Evolutionary conservation across 2,113 vertebrate genomes (phyloP).

Genomic region (Siphamia tubifer): DNA sequence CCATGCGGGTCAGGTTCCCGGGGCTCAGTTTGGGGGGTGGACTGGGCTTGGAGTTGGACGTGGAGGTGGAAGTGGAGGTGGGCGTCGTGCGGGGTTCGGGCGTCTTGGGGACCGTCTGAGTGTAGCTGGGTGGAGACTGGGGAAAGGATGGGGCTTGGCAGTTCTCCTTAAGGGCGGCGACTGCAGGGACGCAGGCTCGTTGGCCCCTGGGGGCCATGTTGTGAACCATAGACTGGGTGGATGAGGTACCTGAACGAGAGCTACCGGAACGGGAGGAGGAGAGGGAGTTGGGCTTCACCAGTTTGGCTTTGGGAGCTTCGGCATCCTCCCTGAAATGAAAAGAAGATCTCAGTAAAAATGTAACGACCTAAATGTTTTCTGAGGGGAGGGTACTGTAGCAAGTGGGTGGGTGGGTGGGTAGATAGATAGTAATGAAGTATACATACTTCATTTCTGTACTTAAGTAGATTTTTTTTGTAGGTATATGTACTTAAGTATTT

Average conservation of each 20-base stretch:
- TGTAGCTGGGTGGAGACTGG: constrained; percentile 61
- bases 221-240: constrained; percentile 88
- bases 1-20: constrained; percentile 74
- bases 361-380: no score
- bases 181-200: constrained; percentile 62
- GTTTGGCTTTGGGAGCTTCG: constrained; percentile 90
- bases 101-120: constrained; percentile 59
- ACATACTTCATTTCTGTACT: no score
- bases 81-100: constrained; percentile 61
- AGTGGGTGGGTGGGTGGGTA: no score
- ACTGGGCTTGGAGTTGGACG: constrained; percentile 51
- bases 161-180: constrained; percentile 52
- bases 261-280: constrained; percentile 88
- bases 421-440: no score
- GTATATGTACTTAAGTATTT: no score
- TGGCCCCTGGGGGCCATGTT: constrained; percentile 79
- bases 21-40: constrained; percentile 63
- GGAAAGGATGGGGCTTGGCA: constrained; percentile 59
- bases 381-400: no score
- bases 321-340: constrained; percentile 86
- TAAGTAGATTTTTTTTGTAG: no score
- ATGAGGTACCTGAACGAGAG: constrained; percentile 90
- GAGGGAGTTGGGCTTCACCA: constrained; percentile 89
- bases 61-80: constrained; percentile 14
- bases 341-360: neutral